Conservation (phyloP, 64 coral and sea anemone species). For the Montipora sp. region DNA sequence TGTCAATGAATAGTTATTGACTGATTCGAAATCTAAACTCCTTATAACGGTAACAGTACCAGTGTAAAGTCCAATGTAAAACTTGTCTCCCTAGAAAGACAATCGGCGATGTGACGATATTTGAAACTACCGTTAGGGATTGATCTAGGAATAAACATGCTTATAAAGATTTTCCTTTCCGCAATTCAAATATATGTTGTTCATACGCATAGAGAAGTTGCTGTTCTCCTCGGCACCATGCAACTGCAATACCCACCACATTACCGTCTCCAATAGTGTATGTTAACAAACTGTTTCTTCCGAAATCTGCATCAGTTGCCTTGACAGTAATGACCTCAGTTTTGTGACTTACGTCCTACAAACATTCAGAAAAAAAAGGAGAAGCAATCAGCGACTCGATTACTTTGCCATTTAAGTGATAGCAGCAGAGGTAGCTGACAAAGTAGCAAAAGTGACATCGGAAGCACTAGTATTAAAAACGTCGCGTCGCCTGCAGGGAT, state of each 20-base stretch:
- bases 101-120: neutral
- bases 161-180: too few relatives aligned
- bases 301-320: conserved; percentile 73
- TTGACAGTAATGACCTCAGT: conserved; percentile 65
- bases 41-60: conserved; percentile 66
- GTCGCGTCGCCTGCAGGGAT: too few relatives aligned
- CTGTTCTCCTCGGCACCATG: too few relatives aligned
- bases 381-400: neutral
- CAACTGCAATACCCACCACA: conserved; percentile 23
- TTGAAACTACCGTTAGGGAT: too few relatives aligned
- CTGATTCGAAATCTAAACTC: conserved; percentile 78
- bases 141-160: too few relatives aligned
- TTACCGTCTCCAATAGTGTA: conserved; percentile 81
- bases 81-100: conserved; percentile 69
- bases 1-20: conserved; percentile 74
- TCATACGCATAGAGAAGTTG: too few relatives aligned
- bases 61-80: conserved; percentile 71
- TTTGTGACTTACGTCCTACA: neutral
- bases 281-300: conserved; percentile 52
- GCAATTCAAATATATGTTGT: too few relatives aligned
- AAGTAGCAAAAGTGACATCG: too few relatives aligned
- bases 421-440: neutral
- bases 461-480: too few relatives aligned
- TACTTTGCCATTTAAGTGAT: neutral
- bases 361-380: neutral